phyloP scores from a whole-genome alignment of 1,140 invertebrate genomes.

The Rhynchophorus ferrugineus region DNA sequence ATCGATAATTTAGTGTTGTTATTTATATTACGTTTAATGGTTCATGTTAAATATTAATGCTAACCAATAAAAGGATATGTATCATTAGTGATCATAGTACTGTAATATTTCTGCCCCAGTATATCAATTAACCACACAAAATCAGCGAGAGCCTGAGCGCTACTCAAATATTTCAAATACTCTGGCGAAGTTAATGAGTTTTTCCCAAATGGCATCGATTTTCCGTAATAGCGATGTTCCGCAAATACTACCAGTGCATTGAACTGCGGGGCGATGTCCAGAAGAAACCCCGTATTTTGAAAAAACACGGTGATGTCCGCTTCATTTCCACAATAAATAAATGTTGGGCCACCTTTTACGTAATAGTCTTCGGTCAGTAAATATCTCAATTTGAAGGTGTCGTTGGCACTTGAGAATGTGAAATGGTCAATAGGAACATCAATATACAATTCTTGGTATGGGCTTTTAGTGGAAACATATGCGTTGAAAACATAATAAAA shows the following conservation, averaged over 20 bases:
- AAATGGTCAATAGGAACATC: conserved; percentile 56
- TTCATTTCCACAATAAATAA: conserved; percentile 99
- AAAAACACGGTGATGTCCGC: conserved; percentile 86
- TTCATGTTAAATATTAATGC: no score
- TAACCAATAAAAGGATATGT: conserved; percentile 59
- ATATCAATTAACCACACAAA: conserved; percentile 74
- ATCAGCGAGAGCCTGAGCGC: conserved; percentile 90
- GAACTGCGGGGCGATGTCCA: conserved; percentile 79
- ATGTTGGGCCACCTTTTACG: conserved; percentile 66
- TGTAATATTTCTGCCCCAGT: conserved; percentile 42
- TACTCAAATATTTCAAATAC: conserved; percentile 77
- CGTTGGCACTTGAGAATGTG: conserved; percentile 63
- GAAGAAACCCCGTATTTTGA: conserved; percentile 91
- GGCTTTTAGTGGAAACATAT: no score
- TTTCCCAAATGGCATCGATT: conserved; percentile 81
- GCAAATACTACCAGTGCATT: conserved; percentile 83
- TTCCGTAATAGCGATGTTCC: conserved; percentile 87
- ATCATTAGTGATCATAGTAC: conserved; percentile 28
- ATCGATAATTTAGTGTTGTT: no score
- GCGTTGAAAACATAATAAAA: no score
- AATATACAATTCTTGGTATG: conserved; percentile 36
- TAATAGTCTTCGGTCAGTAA: conserved; percentile 70
- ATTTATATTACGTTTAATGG: no score
- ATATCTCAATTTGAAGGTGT: conserved; percentile 74
- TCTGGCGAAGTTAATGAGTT: conserved; percentile 57